Percentiles rank a stretch among this genome's conserved stretches.
phyloP scores from a whole-genome alignment of 1,140 invertebrate genomes.

The Dermatophagoides farinae region DNA sequence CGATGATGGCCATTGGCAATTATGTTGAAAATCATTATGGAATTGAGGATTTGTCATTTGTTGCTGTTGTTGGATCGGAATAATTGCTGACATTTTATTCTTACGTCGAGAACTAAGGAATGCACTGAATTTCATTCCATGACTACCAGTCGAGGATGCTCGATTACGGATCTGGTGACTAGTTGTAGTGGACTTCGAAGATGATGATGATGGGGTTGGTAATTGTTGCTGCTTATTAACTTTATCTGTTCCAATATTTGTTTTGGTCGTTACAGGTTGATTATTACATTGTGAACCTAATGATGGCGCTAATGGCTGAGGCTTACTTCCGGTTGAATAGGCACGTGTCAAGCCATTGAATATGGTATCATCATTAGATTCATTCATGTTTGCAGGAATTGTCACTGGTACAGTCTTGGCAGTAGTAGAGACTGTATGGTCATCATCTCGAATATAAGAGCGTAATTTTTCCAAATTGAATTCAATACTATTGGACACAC shows the following conservation, averaged over 20 bases:
- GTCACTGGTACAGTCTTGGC: no score
- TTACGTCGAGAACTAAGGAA: neutral
- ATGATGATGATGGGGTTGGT: neutral
- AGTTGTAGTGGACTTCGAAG: no score
- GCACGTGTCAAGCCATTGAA: neutral
- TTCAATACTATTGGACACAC: neutral
- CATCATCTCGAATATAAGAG: neutral
- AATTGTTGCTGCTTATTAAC: neutral
- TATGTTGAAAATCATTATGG: neutral
- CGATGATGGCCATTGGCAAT: neutral
- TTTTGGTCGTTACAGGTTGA: neutral
- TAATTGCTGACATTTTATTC: neutral
- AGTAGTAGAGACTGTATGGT: neutral
- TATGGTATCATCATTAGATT: neutral
- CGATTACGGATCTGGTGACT: neutral
- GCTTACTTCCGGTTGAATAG: conserved; percentile 3
- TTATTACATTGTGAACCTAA: neutral
- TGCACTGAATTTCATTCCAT: neutral
- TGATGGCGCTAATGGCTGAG: conserved; percentile 1
- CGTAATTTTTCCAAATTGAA: neutral
- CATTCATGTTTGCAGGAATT: no score
- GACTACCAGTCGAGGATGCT: conserved; percentile 2
- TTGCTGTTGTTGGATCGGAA: neutral
- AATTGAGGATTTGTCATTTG: neutral
- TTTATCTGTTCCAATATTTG: neutral